A percentile compares a stretch with the other conserved stretches of the same genome.
Conservation (phyloP, 2,113 vertebrate species). For the Entosphenus tridentatus region DNA sequence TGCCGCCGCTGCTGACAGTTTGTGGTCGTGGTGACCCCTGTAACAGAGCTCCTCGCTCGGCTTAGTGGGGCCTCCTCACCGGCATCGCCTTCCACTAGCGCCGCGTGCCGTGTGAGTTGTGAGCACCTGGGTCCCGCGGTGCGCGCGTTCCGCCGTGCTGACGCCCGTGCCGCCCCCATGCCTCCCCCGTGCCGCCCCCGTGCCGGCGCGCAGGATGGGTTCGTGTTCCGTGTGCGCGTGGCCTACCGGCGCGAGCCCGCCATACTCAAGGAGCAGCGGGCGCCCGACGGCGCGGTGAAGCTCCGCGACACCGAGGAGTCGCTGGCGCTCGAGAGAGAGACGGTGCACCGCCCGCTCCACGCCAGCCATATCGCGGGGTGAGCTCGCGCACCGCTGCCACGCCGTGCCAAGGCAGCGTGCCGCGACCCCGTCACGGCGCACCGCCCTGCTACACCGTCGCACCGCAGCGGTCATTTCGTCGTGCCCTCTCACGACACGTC, state of each 20-base stretch:
- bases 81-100: too few relatives aligned
- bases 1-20: too few relatives aligned
- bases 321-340: slow-evolving; percentile 43
- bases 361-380: slow-evolving; percentile 77
- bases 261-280: slow-evolving; percentile 46
- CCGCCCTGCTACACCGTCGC: not conserved
- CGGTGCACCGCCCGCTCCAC: slow-evolving; percentile 38
- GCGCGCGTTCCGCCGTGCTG: too few relatives aligned
- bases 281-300: slow-evolving; percentile 44
- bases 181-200: too few relatives aligned
- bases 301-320: slow-evolving; percentile 49
- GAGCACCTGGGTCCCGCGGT: too few relatives aligned
- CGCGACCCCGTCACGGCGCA: too few relatives aligned
- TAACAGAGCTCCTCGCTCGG: too few relatives aligned
- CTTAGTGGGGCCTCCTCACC: too few relatives aligned
- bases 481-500: too few relatives aligned
- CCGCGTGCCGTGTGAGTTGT: too few relatives aligned
- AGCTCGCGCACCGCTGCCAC: not conserved
- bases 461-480: not conserved
- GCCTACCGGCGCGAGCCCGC: slow-evolving; percentile 73
- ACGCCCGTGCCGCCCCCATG: too few relatives aligned
- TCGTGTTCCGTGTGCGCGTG: slow-evolving; percentile 55
- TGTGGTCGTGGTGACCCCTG: too few relatives aligned
- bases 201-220: slow-evolving; percentile 35
- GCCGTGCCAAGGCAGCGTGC: not conserved